Conservation (phyloP, 1,140 invertebrate genomes). For the Drosophila erecta region DNA sequence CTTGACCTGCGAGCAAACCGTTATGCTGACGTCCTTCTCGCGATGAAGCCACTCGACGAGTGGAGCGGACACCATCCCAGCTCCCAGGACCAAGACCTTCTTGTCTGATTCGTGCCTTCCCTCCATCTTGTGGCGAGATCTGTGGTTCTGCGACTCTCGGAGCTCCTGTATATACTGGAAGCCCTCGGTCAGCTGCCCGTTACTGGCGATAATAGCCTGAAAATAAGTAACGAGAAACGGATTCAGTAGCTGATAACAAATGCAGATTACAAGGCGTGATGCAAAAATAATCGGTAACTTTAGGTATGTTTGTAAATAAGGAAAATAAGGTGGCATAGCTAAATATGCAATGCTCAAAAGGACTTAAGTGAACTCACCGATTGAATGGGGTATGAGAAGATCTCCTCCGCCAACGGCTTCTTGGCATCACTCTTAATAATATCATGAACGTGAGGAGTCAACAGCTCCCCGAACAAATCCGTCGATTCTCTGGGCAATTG, state of each 20-base stretch:
- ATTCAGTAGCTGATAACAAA: slow-evolving; percentile 31
- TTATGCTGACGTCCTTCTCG: slow-evolving; percentile 92
- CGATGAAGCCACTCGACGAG: slow-evolving; percentile 96
- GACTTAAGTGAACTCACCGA: slow-evolving; percentile 88
- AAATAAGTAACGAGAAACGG: slow-evolving; percentile 28
- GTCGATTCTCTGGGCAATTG: slow-evolving; percentile 98
- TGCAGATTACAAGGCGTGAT: slow-evolving; percentile 10
- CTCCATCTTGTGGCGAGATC: slow-evolving; percentile 87
- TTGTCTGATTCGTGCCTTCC: slow-evolving; percentile 85
- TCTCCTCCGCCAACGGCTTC: slow-evolving; percentile 92
- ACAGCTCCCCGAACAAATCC: slow-evolving; percentile 97
- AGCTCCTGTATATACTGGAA: slow-evolving; percentile 98
- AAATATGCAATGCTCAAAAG: too few species aligned
- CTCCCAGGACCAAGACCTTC: slow-evolving; percentile 95
- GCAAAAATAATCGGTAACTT: background rate
- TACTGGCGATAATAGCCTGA: slow-evolving; percentile 97
- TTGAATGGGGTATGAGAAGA: slow-evolving; percentile 91
- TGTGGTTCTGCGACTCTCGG: slow-evolving; percentile 86
- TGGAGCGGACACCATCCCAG: slow-evolving; percentile 97
- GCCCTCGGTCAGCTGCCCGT: slow-evolving; percentile 95
- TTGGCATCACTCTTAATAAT: slow-evolving; percentile 96
- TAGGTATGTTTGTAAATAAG: too few species aligned
- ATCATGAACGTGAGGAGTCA: slow-evolving; percentile 95
- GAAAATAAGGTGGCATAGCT: too few species aligned
- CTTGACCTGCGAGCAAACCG: slow-evolving; percentile 94